phyloP scores from a whole-genome alignment of 2,888 invertebrate species.

The Cephus spinipes region DNA sequence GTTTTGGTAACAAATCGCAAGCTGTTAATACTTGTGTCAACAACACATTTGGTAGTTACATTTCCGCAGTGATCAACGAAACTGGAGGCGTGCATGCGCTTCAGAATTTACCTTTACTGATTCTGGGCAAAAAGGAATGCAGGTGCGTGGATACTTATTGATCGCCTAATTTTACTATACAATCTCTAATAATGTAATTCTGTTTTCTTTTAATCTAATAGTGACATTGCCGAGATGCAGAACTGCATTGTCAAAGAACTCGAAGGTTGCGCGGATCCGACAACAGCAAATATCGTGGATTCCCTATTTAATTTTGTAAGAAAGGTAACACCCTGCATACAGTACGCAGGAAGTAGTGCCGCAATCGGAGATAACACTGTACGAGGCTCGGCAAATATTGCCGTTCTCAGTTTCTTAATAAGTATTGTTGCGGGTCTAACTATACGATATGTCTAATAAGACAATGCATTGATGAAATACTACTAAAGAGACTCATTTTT shows the following conservation, averaged over 20 bases:
- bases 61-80: slow-evolving; percentile 59
- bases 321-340: slow-evolving; percentile 74
- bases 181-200: not conserved
- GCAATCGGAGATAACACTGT: not conserved
- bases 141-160: slow-evolving; percentile 53
- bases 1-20: slow-evolving; percentile 73
- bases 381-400: not conserved
- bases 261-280: slow-evolving; percentile 78
- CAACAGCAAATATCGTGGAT: slow-evolving; percentile 83
- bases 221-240: slow-evolving; percentile 71
- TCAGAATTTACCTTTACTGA: slow-evolving; percentile 70
- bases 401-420: not conserved
- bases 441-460: slow-evolving; percentile 6
- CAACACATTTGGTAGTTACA: slow-evolving; percentile 70
- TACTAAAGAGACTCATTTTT: too few species aligned
- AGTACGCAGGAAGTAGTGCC: not conserved
- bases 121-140: slow-evolving; percentile 72
- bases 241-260: slow-evolving; percentile 73
- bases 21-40: slow-evolving; percentile 76
- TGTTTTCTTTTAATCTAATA: slow-evolving; percentile 42
- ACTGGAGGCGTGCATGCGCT: slow-evolving; percentile 25
- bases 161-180: not conserved
- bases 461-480: not conserved
- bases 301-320: slow-evolving; percentile 80
- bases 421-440: not conserved